phyloP scores from a whole-genome alignment of 2,797 vertebrate species.

The Malurus splendens region DNA sequence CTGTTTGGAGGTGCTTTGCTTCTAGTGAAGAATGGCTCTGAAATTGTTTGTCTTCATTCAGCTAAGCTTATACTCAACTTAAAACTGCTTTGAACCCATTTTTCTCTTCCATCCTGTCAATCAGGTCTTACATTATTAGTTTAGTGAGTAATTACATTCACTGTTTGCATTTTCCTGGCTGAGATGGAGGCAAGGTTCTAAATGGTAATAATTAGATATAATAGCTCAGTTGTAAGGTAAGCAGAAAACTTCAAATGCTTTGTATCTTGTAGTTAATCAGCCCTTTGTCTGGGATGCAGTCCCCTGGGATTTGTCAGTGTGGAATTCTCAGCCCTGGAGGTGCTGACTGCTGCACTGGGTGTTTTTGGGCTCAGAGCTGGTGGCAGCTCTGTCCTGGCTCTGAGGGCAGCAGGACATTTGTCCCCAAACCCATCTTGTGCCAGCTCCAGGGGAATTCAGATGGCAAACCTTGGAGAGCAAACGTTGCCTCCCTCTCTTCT shows the following conservation, averaged over 20 bases:
- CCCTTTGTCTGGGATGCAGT: not conserved
- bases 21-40: not conserved
- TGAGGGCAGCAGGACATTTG: not conserved
- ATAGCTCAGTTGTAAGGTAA: not conserved
- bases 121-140: not conserved
- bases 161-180: not conserved
- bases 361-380: not conserved
- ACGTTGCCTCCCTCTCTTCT: slow-evolving; percentile 17
- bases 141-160: not conserved
- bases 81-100: not conserved
- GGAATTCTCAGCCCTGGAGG: not conserved
- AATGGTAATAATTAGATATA: not conserved
- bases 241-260: not conserved
- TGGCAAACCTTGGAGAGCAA: slow-evolving; percentile 70
- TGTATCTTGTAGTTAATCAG: not conserved
- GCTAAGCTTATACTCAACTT: not conserved
- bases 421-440: slow-evolving; percentile 63
- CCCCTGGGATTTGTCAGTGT: not conserved
- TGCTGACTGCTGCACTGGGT: not conserved
- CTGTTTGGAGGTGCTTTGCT: not conserved
- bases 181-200: not conserved
- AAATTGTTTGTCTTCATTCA: not conserved
- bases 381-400: not conserved
- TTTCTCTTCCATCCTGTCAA: not conserved
- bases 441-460: slow-evolving; percentile 74